phyloP scores from a whole-genome alignment of 1,140 invertebrate genomes.

The Drosophila parvula region DNA sequence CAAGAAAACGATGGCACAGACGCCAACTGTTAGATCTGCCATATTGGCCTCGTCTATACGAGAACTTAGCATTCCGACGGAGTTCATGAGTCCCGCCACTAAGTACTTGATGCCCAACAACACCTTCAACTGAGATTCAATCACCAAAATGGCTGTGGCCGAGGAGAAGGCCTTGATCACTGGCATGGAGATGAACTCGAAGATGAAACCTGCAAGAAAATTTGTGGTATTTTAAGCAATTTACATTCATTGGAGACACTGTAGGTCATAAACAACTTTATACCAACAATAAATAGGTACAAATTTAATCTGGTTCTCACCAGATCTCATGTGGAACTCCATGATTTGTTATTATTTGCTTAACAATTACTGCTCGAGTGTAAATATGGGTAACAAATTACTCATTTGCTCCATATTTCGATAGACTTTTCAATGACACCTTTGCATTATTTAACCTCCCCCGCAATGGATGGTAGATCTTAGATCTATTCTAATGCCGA shows the following conservation, averaged over 20 bases:
- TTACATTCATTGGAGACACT: too few relatives aligned
- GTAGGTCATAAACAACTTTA: too few relatives aligned
- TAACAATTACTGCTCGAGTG: not conserved
- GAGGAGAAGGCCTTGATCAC: conserved; percentile 97
- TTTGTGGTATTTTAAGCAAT: too few relatives aligned
- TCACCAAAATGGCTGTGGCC: conserved; percentile 96
- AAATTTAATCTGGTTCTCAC: too few relatives aligned
- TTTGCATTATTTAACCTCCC: not conserved
- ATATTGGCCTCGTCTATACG: conserved; percentile 87
- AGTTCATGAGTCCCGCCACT: conserved; percentile 90
- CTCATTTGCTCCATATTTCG: not conserved
- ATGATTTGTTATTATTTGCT: not conserved
- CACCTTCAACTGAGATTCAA: conserved; percentile 94
- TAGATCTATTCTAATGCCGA: conserved; percentile 7
- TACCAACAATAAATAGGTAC: too few relatives aligned
- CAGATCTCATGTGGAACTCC: not conserved
- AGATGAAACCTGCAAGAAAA: conserved; percentile 89
- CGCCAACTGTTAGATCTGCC: conserved; percentile 89
- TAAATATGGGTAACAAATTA: not conserved
- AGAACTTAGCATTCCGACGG: conserved; percentile 87
- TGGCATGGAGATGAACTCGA: conserved; percentile 97
- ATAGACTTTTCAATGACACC: conserved; percentile 1
- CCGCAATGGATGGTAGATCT: not conserved
- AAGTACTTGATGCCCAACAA: conserved; percentile 91
- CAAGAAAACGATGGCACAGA: conserved; percentile 89